Conservation (phyloP, 2,797 vertebrate genomes). For the Glyptemys insculpta region DNA sequence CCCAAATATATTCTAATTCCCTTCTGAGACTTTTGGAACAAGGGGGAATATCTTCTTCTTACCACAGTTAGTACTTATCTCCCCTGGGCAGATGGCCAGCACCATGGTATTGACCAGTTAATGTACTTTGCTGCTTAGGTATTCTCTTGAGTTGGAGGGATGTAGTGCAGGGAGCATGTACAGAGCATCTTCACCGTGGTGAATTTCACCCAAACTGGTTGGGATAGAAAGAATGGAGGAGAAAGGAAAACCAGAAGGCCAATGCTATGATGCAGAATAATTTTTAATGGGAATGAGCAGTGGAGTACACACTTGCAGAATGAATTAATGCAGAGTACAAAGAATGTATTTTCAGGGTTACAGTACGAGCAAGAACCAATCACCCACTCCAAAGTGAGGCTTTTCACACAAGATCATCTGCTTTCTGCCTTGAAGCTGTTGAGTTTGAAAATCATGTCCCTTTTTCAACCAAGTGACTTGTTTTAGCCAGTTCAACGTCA, state of each 20-base stretch:
- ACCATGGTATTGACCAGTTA: neutral
- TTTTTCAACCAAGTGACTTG: neutral
- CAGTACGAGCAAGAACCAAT: neutral
- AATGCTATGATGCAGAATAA: slow-evolving; percentile 20
- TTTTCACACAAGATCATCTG: neutral
- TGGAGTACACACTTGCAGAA: slow-evolving; percentile 2
- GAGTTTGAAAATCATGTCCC: neutral
- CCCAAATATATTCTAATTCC: neutral
- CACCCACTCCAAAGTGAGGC: neutral
- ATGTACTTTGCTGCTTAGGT: neutral
- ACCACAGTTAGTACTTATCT: too few relatives aligned
- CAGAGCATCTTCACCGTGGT: too few relatives aligned
- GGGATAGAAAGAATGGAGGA: neutral
- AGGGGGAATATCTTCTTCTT: too few relatives aligned
- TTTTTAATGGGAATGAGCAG: slow-evolving; percentile 63
- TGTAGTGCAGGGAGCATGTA: too few relatives aligned
- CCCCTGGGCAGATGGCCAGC: neutral
- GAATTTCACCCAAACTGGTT: neutral
- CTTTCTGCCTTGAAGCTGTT: neutral
- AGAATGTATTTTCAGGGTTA: neutral
- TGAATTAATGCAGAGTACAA: slow-evolving; percentile 7
- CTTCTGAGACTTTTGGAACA: neutral
- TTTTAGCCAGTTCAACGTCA: neutral
- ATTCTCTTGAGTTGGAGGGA: too few relatives aligned
- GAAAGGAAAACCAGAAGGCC: slow-evolving; percentile 32